Conservation (phyloP, 2,797 vertebrate species). For the Pseudochirops cupreus region DNA sequence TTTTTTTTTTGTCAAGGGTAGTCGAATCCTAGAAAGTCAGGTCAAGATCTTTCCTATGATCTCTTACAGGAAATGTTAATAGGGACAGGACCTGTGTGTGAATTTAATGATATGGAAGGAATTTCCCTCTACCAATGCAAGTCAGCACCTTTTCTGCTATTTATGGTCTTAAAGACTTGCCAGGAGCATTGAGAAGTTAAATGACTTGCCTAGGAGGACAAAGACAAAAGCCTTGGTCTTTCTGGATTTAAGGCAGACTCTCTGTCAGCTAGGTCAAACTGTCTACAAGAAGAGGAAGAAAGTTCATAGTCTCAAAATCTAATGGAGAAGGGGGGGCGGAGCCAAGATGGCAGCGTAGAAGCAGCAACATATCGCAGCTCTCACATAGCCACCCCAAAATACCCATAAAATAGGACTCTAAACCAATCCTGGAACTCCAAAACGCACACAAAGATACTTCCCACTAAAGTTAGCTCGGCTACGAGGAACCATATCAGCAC, state of each 20-base stretch:
- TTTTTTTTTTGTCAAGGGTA: slow-evolving; percentile 58
- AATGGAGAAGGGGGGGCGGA: too few species aligned
- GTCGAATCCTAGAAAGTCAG: slow-evolving; percentile 59
- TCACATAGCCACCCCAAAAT: too few species aligned
- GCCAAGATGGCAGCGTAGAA: too few species aligned
- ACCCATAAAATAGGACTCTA: too few species aligned
- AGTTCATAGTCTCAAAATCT: neutral
- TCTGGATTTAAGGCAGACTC: neutral
- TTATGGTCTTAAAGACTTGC: neutral
- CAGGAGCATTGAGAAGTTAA: neutral
- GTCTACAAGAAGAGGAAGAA: neutral
- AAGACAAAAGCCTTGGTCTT: neutral
- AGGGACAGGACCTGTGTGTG: neutral
- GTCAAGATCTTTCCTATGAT: slow-evolving; percentile 34
- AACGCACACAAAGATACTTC: too few species aligned
- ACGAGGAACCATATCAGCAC: too few species aligned
- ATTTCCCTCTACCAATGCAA: neutral
- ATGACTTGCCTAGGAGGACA: neutral
- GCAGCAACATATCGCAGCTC: too few species aligned
- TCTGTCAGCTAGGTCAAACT: neutral
- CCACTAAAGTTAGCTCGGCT: too few species aligned
- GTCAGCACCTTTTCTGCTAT: neutral
- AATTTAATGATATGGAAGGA: neutral
- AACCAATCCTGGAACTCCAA: too few species aligned
- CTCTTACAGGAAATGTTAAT: neutral